Evolutionary conservation across 2,113 vertebrate species (phyloP).

Genomic region (Pristiophorus japonicus): DNA sequence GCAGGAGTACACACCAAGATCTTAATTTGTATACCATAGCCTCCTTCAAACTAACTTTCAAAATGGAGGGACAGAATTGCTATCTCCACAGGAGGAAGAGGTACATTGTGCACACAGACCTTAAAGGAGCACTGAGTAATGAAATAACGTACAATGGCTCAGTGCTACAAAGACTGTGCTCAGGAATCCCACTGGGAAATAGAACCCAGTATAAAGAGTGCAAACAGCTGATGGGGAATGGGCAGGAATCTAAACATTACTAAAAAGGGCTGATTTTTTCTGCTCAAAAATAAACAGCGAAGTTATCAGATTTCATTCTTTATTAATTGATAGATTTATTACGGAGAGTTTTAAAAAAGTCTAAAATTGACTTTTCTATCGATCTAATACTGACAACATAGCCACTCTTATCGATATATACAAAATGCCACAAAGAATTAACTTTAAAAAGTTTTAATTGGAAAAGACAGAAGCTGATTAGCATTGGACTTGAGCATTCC

Average conservation of each 20-base stretch:
- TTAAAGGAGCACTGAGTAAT: not conserved
- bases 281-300: not conserved
- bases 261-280: no score
- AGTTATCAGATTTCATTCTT: not conserved
- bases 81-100: not conserved
- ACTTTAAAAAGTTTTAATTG: not conserved
- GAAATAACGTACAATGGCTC: not conserved
- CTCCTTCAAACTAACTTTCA: no score
- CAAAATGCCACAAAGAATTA: not conserved
- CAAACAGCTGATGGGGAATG: not conserved
- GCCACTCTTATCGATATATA: not conserved
- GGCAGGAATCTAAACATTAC: not conserved
- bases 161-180: not conserved
- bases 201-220: not conserved
- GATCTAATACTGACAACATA: not conserved
- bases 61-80: not conserved
- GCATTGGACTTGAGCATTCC: not conserved
- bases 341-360: not conserved
- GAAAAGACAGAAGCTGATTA: constrained; percentile 5
- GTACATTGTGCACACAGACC: not conserved
- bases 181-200: not conserved
- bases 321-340: not conserved
- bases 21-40: no score
- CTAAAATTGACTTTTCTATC: not conserved
- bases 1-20: not conserved